Conservation (phyloP, 2,797 vertebrate species). For the Sebastes vulpes region DNA sequence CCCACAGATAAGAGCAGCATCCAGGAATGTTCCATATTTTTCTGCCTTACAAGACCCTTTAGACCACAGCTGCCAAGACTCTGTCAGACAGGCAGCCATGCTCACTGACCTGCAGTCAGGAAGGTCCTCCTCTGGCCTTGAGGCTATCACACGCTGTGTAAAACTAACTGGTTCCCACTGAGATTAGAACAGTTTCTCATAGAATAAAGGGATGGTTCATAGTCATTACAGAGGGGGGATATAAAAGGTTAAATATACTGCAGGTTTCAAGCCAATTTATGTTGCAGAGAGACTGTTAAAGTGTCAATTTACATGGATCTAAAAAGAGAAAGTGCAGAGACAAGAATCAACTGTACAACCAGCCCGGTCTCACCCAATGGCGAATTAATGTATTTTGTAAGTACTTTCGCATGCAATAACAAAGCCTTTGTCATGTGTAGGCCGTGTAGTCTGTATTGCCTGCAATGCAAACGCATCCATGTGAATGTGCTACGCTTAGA, state of each 20-base stretch:
- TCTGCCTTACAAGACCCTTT: constrained; percentile 40
- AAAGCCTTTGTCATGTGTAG: too few relatives aligned
- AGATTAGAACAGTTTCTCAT: constrained; percentile 2
- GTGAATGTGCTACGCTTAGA: too few relatives aligned
- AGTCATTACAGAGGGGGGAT: constrained; percentile 21
- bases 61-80: constrained; percentile 57
- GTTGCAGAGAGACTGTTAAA: not conserved
- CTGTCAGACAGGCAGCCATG: constrained; percentile 41
- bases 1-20: constrained; percentile 41
- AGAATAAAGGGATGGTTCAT: not conserved
- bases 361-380: not conserved
- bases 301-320: not conserved
- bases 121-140: constrained; percentile 17
- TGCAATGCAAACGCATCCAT: too few relatives aligned
- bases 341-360: not conserved
- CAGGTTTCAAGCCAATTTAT: constrained; percentile 24
- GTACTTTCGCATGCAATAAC: not conserved
- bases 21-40: constrained; percentile 41
- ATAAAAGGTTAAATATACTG: constrained; percentile 17
- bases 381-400: not conserved
- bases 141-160: constrained; percentile 5
- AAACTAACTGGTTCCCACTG: constrained; percentile 1
- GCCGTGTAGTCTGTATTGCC: too few relatives aligned
- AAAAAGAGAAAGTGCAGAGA: not conserved
- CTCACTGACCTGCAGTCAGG: constrained; percentile 39